Conservation (phyloP, 92 coral and sea anemone species). For the Desmophyllum pertusum region DNA sequence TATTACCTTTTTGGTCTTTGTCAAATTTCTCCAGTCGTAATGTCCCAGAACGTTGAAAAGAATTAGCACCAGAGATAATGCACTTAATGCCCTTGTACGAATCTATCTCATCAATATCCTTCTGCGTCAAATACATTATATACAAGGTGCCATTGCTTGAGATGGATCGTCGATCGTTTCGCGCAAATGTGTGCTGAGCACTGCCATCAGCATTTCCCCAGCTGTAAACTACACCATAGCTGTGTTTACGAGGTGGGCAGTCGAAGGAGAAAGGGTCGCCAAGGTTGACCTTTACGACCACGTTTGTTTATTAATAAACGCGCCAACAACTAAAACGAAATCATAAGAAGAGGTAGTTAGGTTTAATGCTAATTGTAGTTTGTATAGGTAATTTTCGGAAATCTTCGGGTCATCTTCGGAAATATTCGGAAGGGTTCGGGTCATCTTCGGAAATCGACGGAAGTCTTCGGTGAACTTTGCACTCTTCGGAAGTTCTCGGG, state of each 20-base stretch:
- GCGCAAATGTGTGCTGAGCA: neutral
- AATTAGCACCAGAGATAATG: slow-evolving; percentile 14
- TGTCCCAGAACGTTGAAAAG: slow-evolving; percentile 2
- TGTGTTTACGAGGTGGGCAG: slow-evolving; percentile 15
- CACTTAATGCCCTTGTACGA: slow-evolving; percentile 3
- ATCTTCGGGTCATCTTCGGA: too few relatives aligned
- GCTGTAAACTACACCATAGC: slow-evolving; percentile 17
- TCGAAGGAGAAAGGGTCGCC: slow-evolving; percentile 4
- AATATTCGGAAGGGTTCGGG: too few relatives aligned
- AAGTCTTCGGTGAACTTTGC: too few relatives aligned
- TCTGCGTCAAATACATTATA: slow-evolving; percentile 17
- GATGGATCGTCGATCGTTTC: slow-evolving; percentile 15
- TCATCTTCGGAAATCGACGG: too few relatives aligned
- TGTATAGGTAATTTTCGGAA: too few relatives aligned
- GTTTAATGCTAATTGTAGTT: too few relatives aligned
- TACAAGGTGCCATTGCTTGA: slow-evolving; percentile 15
- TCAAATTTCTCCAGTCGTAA: slow-evolving; percentile 6
- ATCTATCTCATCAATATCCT: slow-evolving; percentile 4
- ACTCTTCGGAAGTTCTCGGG: too few relatives aligned
- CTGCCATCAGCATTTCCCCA: neutral
- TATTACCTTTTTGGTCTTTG: slow-evolving; percentile 6
- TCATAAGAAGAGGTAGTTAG: neutral
- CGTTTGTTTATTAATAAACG: neutral
- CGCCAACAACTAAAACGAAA: neutral
- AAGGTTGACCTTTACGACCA: slow-evolving; percentile 6